Evolutionary conservation across 2,888 invertebrate genomes (phyloP).

Genomic region (Colostygia pectinataria): DNA sequence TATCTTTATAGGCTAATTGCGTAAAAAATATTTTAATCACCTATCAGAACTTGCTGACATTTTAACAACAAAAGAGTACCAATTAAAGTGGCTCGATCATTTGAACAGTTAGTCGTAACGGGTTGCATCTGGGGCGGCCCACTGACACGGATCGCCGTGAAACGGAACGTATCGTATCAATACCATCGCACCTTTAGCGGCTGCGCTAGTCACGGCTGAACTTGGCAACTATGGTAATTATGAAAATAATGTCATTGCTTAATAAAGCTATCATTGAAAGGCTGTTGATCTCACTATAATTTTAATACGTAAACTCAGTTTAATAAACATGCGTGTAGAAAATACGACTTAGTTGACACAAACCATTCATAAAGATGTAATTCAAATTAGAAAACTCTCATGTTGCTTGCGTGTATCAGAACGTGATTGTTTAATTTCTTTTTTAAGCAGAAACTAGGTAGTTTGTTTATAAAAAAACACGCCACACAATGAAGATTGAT

Average conservation of each 20-base stretch:
- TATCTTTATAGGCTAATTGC: slow-evolving; percentile 20
- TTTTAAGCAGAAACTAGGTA: slow-evolving; percentile 42
- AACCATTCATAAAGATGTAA: slow-evolving; percentile 44
- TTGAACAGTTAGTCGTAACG: slow-evolving; percentile 79
- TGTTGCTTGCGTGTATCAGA: slow-evolving; percentile 57
- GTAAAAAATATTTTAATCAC: slow-evolving; percentile 20
- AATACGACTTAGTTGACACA: background rate
- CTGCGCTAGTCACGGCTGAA: slow-evolving; percentile 25
- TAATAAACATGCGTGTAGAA: slow-evolving; percentile 12
- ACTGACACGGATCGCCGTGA: slow-evolving; percentile 71
- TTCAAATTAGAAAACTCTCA: slow-evolving; percentile 55
- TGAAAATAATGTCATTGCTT: slow-evolving; percentile 11
- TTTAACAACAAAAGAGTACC: slow-evolving; percentile 54
- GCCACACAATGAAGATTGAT: slow-evolving; percentile 68
- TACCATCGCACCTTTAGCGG: slow-evolving; percentile 39
- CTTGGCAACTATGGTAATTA: slow-evolving; percentile 7
- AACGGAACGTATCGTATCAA: slow-evolving; percentile 56
- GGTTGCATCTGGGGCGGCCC: slow-evolving; percentile 71
- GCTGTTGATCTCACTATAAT: slow-evolving; percentile 50
- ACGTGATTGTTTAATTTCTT: slow-evolving; percentile 59
- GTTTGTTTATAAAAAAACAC: slow-evolving; percentile 43
- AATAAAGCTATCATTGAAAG: slow-evolving; percentile 22
- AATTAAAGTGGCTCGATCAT: slow-evolving; percentile 64
- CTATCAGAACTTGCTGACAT: slow-evolving; percentile 48
- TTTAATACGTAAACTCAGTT: slow-evolving; percentile 41